Percentiles rank a stretch among this genome's conserved stretches.
phyloP scores from a whole-genome alignment of 2,113 vertebrate genomes.

The Alethe castanea region DNA sequence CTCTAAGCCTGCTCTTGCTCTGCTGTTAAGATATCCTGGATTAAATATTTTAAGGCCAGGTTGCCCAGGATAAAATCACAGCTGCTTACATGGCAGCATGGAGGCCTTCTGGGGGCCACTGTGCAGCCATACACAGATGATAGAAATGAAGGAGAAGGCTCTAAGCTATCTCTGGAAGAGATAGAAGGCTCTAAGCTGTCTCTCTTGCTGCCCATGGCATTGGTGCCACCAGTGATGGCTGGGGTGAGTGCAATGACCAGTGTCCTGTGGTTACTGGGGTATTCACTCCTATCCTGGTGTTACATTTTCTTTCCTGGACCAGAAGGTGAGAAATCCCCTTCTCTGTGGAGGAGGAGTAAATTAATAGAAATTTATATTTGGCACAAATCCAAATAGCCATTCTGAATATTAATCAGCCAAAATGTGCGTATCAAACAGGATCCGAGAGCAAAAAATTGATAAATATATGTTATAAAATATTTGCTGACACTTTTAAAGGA shows the following conservation, averaged over 20 bases:
- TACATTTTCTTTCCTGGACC: neutral
- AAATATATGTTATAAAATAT: neutral
- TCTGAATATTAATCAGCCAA: neutral
- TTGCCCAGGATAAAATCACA: neutral
- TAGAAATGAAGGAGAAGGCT: neutral
- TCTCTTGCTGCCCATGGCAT: neutral
- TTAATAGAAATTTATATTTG: neutral
- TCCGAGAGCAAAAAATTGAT: neutral
- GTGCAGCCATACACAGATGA: fast-evolving
- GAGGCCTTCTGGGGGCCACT: neutral
- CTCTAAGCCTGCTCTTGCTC: neutral
- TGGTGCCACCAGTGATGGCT: neutral
- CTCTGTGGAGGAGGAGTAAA: neutral
- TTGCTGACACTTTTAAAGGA: neutral
- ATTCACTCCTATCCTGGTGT: neutral
- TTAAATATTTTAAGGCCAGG: neutral
- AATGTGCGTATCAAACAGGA: neutral
- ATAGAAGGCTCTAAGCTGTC: neutral
- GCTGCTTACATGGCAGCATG: neutral
- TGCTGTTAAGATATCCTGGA: neutral
- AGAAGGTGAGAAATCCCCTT: neutral
- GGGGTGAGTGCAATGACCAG: neutral
- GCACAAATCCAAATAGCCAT: neutral
- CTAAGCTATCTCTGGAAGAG: neutral
- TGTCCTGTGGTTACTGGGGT: neutral